Base-by-base conservation (phyloP, 2,888 invertebrate genomes). In the Pseudoips prasinana region DNA sequence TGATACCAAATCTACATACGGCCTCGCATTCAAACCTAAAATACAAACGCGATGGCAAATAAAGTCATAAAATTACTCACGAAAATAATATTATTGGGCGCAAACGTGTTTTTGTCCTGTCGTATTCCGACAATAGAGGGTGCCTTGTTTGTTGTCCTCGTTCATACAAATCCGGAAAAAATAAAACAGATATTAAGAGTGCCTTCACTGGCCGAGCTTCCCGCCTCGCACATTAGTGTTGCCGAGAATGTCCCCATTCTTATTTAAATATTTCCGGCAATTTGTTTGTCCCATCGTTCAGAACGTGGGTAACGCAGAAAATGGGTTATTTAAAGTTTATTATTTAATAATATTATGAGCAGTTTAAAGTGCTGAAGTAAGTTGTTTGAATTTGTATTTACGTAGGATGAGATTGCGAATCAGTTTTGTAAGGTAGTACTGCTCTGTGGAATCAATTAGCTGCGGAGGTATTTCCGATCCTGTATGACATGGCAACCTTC, bases 241-340 rank as follows among this genome's bases (percentile, higher is more conserved):
- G 76, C 73, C 65, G 59, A 75, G 77, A 84, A 79, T 72, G 72
- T 73, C 40, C 67, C 82, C 80, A 84, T 85, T 88, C 78, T 83
- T 81, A 87, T 86, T 86, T 83, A 87, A 88, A 88, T 85, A 82
- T 82, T 85, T 85, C 80, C 81, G 77, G 78, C 80, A 82, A 83
- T 85, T 87, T 83, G 83, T 85, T 85, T 79, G 73, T 77, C 69
- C 78, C 76, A 77, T 80, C 81, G 69, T 77, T 77, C 69, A 72
- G 66, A 72, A 70, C 60, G 61, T 67, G 65, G 64, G 64, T 62
- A 62, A 63, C 62, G 60, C 60, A 62, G 51, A 64, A 60, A 62
- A 70, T 58, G 47, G 58, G 60, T 62, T 51, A 57, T 60, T 49
- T 49, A 35, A 42, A 33, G 37, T 39, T 9, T 10, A 17, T 25